These are phyloP conservation scores for Caenorhabditis elegans DNA, from an alignment of 1,140 invertebrate species.

Conservation along the genomic window DNA sequence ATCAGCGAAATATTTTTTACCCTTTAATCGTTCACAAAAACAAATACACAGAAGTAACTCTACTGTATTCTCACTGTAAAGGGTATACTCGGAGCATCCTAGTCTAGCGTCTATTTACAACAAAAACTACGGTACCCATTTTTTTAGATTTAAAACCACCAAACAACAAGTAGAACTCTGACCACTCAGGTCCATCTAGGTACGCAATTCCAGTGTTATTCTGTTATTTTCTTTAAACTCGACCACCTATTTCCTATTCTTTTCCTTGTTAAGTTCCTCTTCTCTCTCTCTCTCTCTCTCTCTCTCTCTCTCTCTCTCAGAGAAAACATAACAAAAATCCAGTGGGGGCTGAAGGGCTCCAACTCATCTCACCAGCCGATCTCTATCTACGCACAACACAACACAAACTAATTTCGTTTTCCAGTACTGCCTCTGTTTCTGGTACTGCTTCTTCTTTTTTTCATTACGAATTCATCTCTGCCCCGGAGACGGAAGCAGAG, in stretches of 20 bases:
- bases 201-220: neutral
- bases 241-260: neutral
- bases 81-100: too few relatives aligned
- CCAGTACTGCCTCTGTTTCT: neutral
- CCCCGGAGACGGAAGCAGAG: neutral
- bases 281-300: neutral
- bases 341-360: too few relatives aligned
- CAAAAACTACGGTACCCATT: too few relatives aligned
- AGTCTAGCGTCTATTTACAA: too few relatives aligned
- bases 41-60: too few relatives aligned
- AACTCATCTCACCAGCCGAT: too few relatives aligned
- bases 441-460: neutral
- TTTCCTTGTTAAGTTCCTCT: neutral
- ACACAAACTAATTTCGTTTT: slow-evolving; percentile 23
- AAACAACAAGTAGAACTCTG: neutral
- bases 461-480: slow-evolving; percentile 21
- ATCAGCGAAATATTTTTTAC: too few relatives aligned
- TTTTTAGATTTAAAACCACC: too few relatives aligned
- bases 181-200: too few relatives aligned
- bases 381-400: too few relatives aligned
- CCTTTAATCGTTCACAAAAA: too few relatives aligned
- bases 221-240: neutral
- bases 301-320: neutral
- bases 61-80: too few relatives aligned
- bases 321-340: neutral